Evolutionary conservation across 2,113 vertebrate genomes (phyloP).

Genomic region (Urocitellus parryii): DNA sequence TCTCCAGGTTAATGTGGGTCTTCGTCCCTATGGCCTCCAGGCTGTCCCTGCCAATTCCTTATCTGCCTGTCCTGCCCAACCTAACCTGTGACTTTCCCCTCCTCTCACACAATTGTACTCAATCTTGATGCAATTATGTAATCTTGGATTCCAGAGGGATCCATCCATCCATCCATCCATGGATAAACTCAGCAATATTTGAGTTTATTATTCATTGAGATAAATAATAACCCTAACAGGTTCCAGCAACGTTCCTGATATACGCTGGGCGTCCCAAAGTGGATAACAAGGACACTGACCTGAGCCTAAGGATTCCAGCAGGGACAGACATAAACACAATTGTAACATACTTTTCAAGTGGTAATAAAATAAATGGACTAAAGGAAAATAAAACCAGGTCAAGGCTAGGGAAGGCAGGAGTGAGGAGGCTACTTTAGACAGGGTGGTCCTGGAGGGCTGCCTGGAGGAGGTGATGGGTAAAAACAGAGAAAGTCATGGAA

Average conservation of each 20-base stretch:
- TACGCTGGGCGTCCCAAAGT: background rate
- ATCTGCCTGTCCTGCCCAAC: background rate
- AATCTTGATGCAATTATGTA: background rate
- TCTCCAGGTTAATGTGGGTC: background rate
- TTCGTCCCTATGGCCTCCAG: background rate
- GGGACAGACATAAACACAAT: background rate
- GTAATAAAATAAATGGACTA: background rate
- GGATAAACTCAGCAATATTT: background rate
- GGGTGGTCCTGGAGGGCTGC: background rate
- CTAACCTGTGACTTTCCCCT: background rate
- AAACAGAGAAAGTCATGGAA: background rate
- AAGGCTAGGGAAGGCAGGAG: background rate
- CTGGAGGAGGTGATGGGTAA: background rate
- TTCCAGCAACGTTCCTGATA: background rate
- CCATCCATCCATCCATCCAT: background rate
- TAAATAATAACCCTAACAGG: background rate
- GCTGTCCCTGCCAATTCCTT: background rate
- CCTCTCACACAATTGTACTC: no score
- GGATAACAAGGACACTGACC: background rate
- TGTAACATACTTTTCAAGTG: background rate
- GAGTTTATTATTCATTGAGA: no score
- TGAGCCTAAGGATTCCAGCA: background rate
- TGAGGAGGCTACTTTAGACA: no score
- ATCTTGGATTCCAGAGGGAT: background rate
- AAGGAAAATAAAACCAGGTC: background rate